Base-by-base conservation (phyloP, 2,888 invertebrate species). In the Philaethria dido region DNA sequence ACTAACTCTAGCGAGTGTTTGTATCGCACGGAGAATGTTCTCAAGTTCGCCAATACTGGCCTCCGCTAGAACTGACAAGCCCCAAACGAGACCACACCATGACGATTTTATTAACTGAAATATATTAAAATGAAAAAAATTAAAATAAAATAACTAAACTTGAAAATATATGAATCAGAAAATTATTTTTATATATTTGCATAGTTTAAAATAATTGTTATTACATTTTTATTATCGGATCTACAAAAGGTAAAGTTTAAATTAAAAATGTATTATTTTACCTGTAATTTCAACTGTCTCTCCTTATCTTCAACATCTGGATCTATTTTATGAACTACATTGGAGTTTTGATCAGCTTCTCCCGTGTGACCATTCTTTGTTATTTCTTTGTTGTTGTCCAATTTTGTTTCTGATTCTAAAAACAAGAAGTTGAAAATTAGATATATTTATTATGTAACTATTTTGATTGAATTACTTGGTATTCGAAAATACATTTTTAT, bases 11-110 rank as follows among this genome's bases (percentile, higher is more conserved):
- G 98, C 97, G 77, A 97, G 96, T 0, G 96, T 97, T 86, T 99
- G 98, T 84, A 99, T 96, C 45, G 98, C 95, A 78, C 98, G 97
- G 47, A 99, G 93, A 62, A 99, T 96, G 76, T 96, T 96, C 87
- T 99, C 99, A 20, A 96, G 94, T 86, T 99, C 99, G 74, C 99
- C 99, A 14, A 98, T 97, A 76, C 99, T 98, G 3, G 99, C 98
- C 85, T 99, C 99, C 1, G 99, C 95, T 55, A 99, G 87, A 3
- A 98, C 96, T 67, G 97, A 97, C 70, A 99, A 90, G 0, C 99
- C 98, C 77, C 98, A 97, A 42, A 99, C 93, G 54, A 99, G 92
- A 0, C 98, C 98, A 83, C 98, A 97, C 98, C 99, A 99, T 72
- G 98, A 98, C 0, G 99, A 99, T 77, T 97, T 97, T 36, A 99